phyloP scores from a whole-genome alignment of 2,888 invertebrate genomes.

The Euplagia quadripunctaria region DNA sequence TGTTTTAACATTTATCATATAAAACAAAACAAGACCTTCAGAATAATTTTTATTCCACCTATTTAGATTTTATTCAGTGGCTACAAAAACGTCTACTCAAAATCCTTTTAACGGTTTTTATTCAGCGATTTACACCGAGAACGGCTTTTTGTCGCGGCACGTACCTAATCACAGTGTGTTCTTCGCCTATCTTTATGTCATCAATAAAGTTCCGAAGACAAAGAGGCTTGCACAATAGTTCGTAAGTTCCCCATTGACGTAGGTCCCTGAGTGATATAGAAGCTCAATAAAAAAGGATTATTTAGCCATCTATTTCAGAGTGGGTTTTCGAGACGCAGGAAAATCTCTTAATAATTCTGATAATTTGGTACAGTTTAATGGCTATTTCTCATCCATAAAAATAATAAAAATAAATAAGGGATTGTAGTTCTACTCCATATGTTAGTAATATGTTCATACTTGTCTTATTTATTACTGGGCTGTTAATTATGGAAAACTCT shows the following conservation, averaged over 20 bases:
- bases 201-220: slow-evolving; percentile 42
- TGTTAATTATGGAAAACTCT: too few species aligned
- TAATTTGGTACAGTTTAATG: neutral
- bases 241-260: slow-evolving; percentile 23
- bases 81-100: slow-evolving; percentile 3
- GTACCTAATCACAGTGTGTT: slow-evolving; percentile 14
- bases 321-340: slow-evolving; percentile 15
- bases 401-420: too few species aligned
- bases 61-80: slow-evolving; percentile 3
- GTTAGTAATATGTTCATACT: too few species aligned
- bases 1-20: too few species aligned
- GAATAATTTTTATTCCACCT: neutral
- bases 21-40: neutral
- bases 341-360: neutral
- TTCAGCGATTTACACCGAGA: slow-evolving; percentile 21
- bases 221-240: slow-evolving; percentile 44
- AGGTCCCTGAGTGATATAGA: slow-evolving; percentile 26
- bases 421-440: too few species aligned
- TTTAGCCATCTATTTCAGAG: slow-evolving; percentile 22
- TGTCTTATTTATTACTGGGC: too few species aligned
- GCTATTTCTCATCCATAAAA: neutral
- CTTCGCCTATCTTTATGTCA: slow-evolving; percentile 36
- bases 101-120: slow-evolving; percentile 24
- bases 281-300: slow-evolving; percentile 30
- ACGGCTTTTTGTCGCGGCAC: slow-evolving; percentile 17